Evolutionary conservation across 2,797 vertebrate species (phyloP).

Genomic region (Lycodopsis pacificus): DNA sequence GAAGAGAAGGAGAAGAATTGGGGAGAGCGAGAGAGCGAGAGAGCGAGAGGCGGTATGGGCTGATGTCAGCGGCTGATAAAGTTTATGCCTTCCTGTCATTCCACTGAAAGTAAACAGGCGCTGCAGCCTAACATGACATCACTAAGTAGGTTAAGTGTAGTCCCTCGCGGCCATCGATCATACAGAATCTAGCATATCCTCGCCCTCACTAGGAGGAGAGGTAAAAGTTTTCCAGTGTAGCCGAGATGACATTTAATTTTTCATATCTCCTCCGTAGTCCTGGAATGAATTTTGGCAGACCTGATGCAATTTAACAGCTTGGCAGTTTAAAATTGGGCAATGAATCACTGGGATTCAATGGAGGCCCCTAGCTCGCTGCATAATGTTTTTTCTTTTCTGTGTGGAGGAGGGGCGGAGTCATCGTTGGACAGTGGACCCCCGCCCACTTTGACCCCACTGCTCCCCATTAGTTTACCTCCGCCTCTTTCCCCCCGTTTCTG

Average conservation of each 20-base stretch:
- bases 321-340: slow-evolving; percentile 99
- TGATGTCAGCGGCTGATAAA: slow-evolving; percentile 96
- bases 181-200: slow-evolving; percentile 96
- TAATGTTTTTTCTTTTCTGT: slow-evolving; percentile 97
- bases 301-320: slow-evolving; percentile 99
- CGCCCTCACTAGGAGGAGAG: slow-evolving; percentile 90
- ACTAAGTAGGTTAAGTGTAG: slow-evolving; percentile 99
- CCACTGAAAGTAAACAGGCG: slow-evolving; percentile 98
- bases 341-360: slow-evolving; percentile 99
- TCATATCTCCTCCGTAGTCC: slow-evolving; percentile 99
- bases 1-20: slow-evolving; percentile 37
- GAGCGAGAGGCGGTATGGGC: slow-evolving; percentile 82
- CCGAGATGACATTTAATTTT: slow-evolving; percentile 99
- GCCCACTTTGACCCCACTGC: slow-evolving; percentile 11
- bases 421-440: slow-evolving; percentile 51
- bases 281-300: slow-evolving; percentile 99
- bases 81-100: slow-evolving; percentile 98
- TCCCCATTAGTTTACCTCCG: slow-evolving; percentile 38
- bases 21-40: slow-evolving; percentile 31
- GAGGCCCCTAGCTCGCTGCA: slow-evolving; percentile 92
- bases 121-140: slow-evolving; percentile 97
- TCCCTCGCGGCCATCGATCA: slow-evolving; percentile 98
- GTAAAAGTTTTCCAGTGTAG: slow-evolving; percentile 99
- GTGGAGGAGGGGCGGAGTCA: slow-evolving; percentile 21
- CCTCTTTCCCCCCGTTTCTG: slow-evolving; percentile 6